These are phyloP conservation scores for Micromussa lordhowensis DNA, from an alignment of 92 coral and sea anemone species.

Conservation along the genomic window DNA sequence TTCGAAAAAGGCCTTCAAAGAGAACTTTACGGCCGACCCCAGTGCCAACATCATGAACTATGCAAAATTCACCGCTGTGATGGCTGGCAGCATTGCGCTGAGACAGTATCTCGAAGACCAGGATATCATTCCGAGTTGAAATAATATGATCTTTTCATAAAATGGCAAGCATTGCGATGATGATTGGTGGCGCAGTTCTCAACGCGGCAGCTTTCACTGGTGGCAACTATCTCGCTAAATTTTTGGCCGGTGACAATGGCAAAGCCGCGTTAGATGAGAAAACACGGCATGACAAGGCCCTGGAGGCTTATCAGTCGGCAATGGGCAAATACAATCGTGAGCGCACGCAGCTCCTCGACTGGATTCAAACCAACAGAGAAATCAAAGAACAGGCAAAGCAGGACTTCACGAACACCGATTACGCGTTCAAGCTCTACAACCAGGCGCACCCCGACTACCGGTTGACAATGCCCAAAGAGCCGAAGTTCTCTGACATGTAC, in stretches of 20 bases:
- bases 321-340: not conserved
- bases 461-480: too few relatives aligned
- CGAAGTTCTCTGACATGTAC: too few relatives aligned
- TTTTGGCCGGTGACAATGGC: not conserved
- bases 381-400: too few relatives aligned
- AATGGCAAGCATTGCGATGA: not conserved
- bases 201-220: not conserved
- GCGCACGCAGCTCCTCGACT: too few relatives aligned
- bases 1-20: too few relatives aligned
- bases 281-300: not conserved
- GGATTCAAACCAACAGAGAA: too few relatives aligned
- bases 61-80: not conserved
- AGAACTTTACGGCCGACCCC: not conserved
- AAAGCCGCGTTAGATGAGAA: not conserved
- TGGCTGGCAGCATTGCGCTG: not conserved
- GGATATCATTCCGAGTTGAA: not conserved
- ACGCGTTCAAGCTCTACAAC: too few relatives aligned
- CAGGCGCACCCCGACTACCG: too few relatives aligned
- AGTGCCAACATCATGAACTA: not conserved
- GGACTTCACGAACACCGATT: too few relatives aligned
- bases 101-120: constrained; percentile 2
- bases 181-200: not conserved
- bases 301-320: not conserved
- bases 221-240: not conserved
- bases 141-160: too few relatives aligned